phyloP scores from a whole-genome alignment of 2,113 vertebrate genomes.

The Plotosus lineatus region DNA sequence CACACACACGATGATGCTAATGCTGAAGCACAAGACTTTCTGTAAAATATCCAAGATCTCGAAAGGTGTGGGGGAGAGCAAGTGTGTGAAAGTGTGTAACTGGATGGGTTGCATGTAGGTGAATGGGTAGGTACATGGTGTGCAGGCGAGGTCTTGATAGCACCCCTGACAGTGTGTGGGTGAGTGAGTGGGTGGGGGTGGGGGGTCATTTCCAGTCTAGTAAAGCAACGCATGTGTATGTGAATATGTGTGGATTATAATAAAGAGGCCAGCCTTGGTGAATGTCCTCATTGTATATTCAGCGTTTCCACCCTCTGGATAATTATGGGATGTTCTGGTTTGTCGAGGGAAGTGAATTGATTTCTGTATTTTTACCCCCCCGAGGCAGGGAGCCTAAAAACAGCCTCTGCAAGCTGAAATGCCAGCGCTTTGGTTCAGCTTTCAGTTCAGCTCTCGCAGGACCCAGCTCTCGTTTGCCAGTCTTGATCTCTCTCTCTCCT shows the following conservation, averaged over 20 bases:
- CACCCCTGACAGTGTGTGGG: neutral
- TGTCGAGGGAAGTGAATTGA: slow-evolving; percentile 48
- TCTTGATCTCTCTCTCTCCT: slow-evolving; percentile 26
- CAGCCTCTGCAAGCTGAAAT: slow-evolving; percentile 46
- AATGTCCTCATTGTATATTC: slow-evolving; percentile 13
- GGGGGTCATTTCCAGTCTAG: neutral
- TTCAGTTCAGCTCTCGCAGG: slow-evolving; percentile 40
- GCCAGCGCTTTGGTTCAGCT: slow-evolving; percentile 43
- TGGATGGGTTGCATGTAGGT: neutral
- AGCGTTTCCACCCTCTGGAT: slow-evolving; percentile 39
- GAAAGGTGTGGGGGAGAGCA: neutral
- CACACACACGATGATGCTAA: neutral
- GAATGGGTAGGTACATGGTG: neutral
- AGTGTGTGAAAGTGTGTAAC: neutral
- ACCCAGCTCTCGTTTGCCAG: slow-evolving; percentile 15
- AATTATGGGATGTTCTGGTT: slow-evolving; percentile 47
- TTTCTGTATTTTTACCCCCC: slow-evolving; percentile 42
- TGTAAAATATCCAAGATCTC: neutral
- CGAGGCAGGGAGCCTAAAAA: slow-evolving; percentile 43
- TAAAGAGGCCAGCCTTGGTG: neutral
- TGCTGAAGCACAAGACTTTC: slow-evolving; percentile 10
- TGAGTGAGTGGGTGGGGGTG: neutral
- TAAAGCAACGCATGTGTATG: neutral
- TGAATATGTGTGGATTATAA: slow-evolving; percentile 13
- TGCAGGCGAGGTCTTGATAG: neutral